Conservation (phyloP, 2,113 vertebrate species). For the Corythaeola cristata region DNA sequence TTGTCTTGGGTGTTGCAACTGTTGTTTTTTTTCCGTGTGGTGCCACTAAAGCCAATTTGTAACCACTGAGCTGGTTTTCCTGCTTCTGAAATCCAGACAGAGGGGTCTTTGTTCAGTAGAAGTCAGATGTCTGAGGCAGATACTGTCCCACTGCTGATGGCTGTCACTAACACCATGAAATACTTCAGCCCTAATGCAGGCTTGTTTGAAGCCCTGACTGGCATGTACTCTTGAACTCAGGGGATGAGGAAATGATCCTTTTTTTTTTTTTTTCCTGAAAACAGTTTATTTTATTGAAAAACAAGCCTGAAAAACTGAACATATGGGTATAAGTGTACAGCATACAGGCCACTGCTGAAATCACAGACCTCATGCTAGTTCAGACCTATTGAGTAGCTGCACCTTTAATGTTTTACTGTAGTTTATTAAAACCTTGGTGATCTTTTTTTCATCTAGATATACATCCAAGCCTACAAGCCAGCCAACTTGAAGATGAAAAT, state of each 20-base stretch:
- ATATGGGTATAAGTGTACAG: background rate
- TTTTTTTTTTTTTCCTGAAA: background rate
- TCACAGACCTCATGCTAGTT: background rate
- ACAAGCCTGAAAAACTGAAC: background rate
- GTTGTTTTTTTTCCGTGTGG: background rate
- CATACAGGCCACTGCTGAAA: background rate
- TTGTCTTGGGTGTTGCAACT: background rate
- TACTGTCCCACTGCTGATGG: background rate
- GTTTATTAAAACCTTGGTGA: background rate
- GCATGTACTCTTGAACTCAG: background rate
- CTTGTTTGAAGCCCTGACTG: background rate
- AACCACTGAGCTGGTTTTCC: background rate
- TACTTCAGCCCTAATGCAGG: background rate
- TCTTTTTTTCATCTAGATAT: constrained; percentile 79
- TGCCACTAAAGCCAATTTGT: background rate
- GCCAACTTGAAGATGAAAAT: constrained; percentile 88
- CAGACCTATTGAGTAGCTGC: background rate
- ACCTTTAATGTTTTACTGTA: background rate
- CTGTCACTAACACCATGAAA: background rate
- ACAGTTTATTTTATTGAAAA: background rate
- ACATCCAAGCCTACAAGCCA: constrained; percentile 89
- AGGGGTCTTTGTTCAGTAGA: constrained; percentile 10
- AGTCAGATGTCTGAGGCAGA: constrained; percentile 23
- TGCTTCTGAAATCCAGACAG: constrained; percentile 19
- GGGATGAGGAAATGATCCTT: background rate